Base-by-base conservation (phyloP, 1,140 invertebrate genomes). In the Papilio polyxenes region DNA sequence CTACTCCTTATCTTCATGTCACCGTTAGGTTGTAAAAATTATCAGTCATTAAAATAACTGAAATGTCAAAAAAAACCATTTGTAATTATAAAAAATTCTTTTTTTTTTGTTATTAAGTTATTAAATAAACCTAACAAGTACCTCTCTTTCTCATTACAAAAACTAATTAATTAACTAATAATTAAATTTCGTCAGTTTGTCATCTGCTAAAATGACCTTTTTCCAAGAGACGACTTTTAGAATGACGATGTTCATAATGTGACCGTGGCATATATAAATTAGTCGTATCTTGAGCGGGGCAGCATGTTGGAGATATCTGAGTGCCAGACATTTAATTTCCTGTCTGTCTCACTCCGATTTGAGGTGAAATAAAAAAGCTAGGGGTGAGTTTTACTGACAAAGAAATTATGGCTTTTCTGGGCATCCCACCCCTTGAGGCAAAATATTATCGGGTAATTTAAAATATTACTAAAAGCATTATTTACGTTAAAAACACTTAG, bases 251-350 rank as follows among this genome's bases (percentile, higher is more conserved):
- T 59, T 59, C n/a, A 20, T 20, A 59, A 1, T 59, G 17, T 59
- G 56, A 59, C 56, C 7, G 56, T 59, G 56, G 56, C 56, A 59
- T n/a, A 72, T 72, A 72, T 72, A 72, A 72, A 72, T 72, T 72
- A 72, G 65, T 72, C 65, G 31, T 72, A 72, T 72, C 65, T 72
- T 56, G 53, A 72, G 31, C 65, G 65, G 31, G 20, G 62, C 62
- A 10, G 65, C 65, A 31, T 72, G 65, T 72, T 72, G 65, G 65
- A 37, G 65, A 72, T 72, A 72, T 72, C 65, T 72, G 65, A 37
- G 13, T 37, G 31, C 65, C 65, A 72, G 65, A 72, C 65, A 72
- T 72, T 72, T 72, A 72, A 72, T 72, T 72, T 72, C 65, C 65
- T 72, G 65, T 72, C 65, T 72, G 31, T 72, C 31, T 72, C 65